Base-by-base conservation (phyloP, 2,888 invertebrate genomes). In the Helicoverpa assulta region DNA sequence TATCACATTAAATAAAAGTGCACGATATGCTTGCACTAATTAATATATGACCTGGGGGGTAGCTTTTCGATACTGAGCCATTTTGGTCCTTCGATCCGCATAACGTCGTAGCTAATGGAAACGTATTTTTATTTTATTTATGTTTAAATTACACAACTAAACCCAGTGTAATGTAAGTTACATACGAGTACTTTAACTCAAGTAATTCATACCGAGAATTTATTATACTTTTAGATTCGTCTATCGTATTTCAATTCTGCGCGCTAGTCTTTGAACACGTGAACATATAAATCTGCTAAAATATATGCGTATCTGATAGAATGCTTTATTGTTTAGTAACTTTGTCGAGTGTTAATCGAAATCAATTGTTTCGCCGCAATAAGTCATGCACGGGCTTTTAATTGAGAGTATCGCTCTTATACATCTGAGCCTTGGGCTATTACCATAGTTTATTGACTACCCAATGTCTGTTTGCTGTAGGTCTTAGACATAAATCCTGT, bases 281-380 rank as follows among this genome's bases (percentile, higher is more conserved):
- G 78, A 82, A 72, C 76, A 76, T 74, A 85, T 83, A 81, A 80
- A 80, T 80, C 78, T 77, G 58, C 70, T 73, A 70, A 70, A 80
- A 76, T 76, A 70, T 78, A 83, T 85, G 70, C 73, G 72, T 80
- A 80, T 81, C 76, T 61, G 67, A 78, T 86, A 87, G 84, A 89
- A 91, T 91, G 90, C 82, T 91, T 91, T 93, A 92, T 92, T 89
- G 92, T 90, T 91, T 92, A 90, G 92, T 90, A 92, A 91, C 91
- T 88, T 90, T 91, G 91, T 89, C 87, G 91, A 90, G 91, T 91
- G 90, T 92, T 94, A 94, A 94, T 94, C 91, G 93, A 94, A 93
- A 91, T 91, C 94, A 93, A 95, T 95, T 95, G 95, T 94, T 95
- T 92, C 88, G 86, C 83, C 62, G 89, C 91, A 85, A 90, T 95